phyloP scores from a whole-genome alignment of 2,113 vertebrate genomes.

The Phodopus roborovskii region DNA sequence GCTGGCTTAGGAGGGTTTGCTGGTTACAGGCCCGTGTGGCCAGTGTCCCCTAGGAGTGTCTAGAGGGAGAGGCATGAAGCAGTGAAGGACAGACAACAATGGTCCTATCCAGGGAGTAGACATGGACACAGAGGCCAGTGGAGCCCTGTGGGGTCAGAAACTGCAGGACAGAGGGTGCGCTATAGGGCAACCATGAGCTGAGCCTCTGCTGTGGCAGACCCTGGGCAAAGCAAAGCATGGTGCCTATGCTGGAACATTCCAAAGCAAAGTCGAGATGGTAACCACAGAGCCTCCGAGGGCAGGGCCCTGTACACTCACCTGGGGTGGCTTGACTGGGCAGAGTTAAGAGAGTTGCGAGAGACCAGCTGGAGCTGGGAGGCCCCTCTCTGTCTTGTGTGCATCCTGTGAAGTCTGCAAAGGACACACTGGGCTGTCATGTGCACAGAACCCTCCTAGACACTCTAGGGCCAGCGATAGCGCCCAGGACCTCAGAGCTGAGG shows the following conservation, averaged over 20 bases:
- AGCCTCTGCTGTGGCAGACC: not conserved
- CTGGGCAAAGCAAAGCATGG: not conserved
- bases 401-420: not conserved
- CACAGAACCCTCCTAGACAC: not conserved
- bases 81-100: not conserved
- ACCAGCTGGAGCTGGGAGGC: not conserved
- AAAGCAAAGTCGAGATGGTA: not conserved
- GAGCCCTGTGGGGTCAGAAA: not conserved
- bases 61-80: not conserved
- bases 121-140: not conserved
- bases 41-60: not conserved
- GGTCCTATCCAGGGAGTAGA: not conserved
- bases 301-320: not conserved
- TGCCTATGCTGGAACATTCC: not conserved
- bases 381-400: too few species aligned
- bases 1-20: too few species aligned
- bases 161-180: not conserved
- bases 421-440: not conserved
- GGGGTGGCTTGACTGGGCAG: not conserved
- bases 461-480: accelerated
- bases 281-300: not conserved
- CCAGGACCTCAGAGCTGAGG: not conserved
- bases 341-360: too few species aligned
- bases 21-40: not conserved
- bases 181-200: accelerated